Evolutionary conservation across 2,113 vertebrate species (phyloP), one percentile per base, ranked within the genome.

Genomic region (Eulemur rufifrons): DNA sequence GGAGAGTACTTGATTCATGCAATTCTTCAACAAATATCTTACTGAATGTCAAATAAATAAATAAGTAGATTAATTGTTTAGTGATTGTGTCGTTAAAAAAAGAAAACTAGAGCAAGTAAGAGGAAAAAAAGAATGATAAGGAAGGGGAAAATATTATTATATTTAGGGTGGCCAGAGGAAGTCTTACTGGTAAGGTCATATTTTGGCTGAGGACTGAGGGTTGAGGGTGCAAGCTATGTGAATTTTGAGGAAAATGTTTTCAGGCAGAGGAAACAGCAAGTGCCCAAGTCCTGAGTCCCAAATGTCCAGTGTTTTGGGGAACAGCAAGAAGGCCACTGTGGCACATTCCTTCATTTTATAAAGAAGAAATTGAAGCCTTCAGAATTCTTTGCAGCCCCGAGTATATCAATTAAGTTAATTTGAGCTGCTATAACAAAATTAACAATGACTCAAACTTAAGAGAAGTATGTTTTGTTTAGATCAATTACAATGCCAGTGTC

Each of bases 11-110:
- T 89, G 8, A 61, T 59, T 91, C 61, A 78, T 29, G 69, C 20
- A 83, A 18, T 42, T 71, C n/a, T 59, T 96, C 45, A 86, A 90
- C 34, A 94, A 47, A 27, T 64, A 52, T 92, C 71, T 95, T 66
- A 59, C 54, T 9, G 29, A 52, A 12, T 73, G 34, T 37, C 80
- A 81, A 89, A 81, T 74, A 86, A 78, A 61, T 66, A 59, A 52
- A 64, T 61, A 63, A 1, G 45, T n/a, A 78, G 71, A 20, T 80
- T 13, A 29, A 66, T 37, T 50, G 20, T 61, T 61, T 94, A 15
- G 39, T 87, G n/a, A 59, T 21, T 95, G 15, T 82, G 7, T 37
- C 76, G 54, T 39, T 68, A 84, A 27, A 12, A 71, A 69, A 90
- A 63, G 21, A 77, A 47, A 68, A 56, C 21, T 29, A 74, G 39